Percentiles rank a stretch among this genome's conserved stretches.
Conservation (phyloP, 2,113 vertebrate genomes). For the Centrocercus urophasianus region DNA sequence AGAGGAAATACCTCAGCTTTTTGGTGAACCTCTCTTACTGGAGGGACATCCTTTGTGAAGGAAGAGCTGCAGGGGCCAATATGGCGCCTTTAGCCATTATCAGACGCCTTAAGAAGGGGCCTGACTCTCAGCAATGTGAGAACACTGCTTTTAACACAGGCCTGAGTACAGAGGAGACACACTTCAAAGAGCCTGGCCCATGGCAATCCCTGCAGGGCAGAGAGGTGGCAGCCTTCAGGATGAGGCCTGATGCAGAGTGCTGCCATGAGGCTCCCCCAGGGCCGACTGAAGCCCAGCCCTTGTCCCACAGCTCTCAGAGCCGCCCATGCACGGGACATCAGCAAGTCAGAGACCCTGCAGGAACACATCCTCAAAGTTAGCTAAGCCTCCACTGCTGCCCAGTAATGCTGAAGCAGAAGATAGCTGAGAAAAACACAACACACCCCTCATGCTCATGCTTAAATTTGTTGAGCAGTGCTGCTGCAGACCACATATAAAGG, state of each 20-base stretch:
- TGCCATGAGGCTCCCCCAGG: not conserved
- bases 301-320: not conserved
- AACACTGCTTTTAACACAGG: not conserved
- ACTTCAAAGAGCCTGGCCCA: accelerated
- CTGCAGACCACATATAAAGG: not conserved
- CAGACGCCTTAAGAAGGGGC: not conserved
- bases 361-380: not conserved
- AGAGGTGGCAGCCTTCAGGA: not conserved
- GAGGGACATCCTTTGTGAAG: not conserved
- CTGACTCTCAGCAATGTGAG: not conserved
- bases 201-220: not conserved
- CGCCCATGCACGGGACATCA: no score
- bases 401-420: not conserved
- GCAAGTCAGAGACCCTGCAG: not conserved
- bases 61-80: not conserved
- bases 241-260: not conserved
- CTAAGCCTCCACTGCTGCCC: not conserved
- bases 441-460: not conserved
- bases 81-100: not conserved
- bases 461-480: not conserved
- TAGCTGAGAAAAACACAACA: not conserved
- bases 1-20: not conserved
- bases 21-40: not conserved
- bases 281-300: not conserved
- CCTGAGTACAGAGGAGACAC: not conserved